These are phyloP conservation scores for Pedionomus torquatus DNA, from an alignment of 2,113 vertebrate genomes.

Conservation along the genomic window DNA sequence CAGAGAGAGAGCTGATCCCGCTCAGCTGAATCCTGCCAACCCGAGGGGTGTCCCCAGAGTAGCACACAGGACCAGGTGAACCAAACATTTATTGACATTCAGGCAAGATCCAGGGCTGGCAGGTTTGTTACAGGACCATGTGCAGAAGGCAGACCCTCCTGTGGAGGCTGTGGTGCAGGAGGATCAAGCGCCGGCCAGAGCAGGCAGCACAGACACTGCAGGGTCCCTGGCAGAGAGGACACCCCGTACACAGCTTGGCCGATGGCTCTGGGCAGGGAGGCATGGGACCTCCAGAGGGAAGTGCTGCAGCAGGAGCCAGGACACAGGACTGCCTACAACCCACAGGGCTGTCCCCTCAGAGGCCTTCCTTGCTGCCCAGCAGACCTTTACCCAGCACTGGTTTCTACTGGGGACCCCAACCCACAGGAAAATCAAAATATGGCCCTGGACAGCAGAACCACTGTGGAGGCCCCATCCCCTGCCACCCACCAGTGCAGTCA, in stretches of 20 bases:
- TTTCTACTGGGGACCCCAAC: background rate
- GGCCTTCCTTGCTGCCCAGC: background rate
- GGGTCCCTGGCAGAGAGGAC: background rate
- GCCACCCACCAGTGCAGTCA: background rate
- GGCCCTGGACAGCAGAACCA: background rate
- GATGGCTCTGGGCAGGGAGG: background rate
- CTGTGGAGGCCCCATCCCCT: background rate
- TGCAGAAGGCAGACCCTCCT: background rate
- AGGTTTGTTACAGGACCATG: background rate
- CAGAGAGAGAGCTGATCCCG: fast-evolving
- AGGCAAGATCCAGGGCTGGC: background rate
- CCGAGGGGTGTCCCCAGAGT: background rate
- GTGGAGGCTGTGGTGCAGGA: background rate
- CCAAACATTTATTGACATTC: conserved; percentile 17
- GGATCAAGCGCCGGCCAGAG: background rate
- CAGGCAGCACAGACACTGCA: fast-evolving
- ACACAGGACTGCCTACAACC: too few species aligned
- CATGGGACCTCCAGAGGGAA: background rate
- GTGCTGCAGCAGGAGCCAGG: background rate
- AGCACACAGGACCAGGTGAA: background rate
- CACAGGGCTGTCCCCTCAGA: background rate
- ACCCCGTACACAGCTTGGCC: too few species aligned
- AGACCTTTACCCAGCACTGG: background rate
- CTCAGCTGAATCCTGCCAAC: fast-evolving
- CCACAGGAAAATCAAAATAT: background rate